These are phyloP conservation scores for Smittia aterrima DNA, from an alignment of 2,888 invertebrate species.

Conservation along the genomic window DNA sequence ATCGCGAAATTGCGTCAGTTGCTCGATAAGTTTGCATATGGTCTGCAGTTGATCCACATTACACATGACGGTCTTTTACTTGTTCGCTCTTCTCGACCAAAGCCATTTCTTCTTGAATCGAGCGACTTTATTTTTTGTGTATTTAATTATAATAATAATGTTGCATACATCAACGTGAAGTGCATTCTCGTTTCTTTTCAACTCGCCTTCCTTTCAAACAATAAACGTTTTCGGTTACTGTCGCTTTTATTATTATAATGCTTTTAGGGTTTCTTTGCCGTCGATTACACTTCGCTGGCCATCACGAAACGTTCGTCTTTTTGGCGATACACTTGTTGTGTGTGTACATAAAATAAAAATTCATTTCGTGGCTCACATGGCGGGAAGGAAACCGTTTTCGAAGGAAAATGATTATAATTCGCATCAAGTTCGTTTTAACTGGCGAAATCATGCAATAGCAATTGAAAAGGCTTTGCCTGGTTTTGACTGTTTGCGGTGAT, in stretches of 20 bases:
- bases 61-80: slow-evolving; percentile 35
- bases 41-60: slow-evolving; percentile 18
- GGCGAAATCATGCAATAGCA: slow-evolving; percentile 39
- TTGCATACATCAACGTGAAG: not conserved
- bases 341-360: not conserved
- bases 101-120: slow-evolving; percentile 6
- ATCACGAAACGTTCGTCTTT: slow-evolving; percentile 1
- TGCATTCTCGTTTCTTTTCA: slow-evolving; percentile 13
- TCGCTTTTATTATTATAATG: slow-evolving; percentile 17
- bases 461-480: no score
- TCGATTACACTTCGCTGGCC: slow-evolving; percentile 39
- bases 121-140: slow-evolving; percentile 4
- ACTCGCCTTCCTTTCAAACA: not conserved
- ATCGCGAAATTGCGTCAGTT: slow-evolving; percentile 37
- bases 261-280: slow-evolving; percentile 32
- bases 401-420: slow-evolving; percentile 34
- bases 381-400: not conserved
- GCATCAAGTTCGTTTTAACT: not conserved
- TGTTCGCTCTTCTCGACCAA: no score
- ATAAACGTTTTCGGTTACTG: slow-evolving; percentile 34
- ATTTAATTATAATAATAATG: slow-evolving; percentile 40
- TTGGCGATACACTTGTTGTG: slow-evolving; percentile 21
- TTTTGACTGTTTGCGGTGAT: slow-evolving; percentile 1
- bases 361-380: not conserved
- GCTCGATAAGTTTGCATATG: not conserved